Evolutionary conservation across 2,113 vertebrate species (phyloP).

Genomic region (Rynchops niger): DNA sequence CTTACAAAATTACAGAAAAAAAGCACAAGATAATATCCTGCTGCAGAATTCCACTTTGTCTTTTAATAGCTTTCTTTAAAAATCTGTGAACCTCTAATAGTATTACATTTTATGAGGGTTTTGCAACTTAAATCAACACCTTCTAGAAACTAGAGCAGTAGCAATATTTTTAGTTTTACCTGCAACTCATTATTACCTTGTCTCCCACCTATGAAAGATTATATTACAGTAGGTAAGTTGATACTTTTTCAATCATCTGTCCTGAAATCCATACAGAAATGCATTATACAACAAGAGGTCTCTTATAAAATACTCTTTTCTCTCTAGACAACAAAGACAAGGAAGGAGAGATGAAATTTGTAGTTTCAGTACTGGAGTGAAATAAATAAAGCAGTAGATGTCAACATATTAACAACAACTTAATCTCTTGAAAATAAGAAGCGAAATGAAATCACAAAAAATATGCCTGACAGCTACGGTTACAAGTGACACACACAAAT

Average conservation of each 20-base stretch:
- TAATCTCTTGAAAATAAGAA: slow-evolving; percentile 54
- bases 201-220: background rate
- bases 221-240: background rate
- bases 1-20: background rate
- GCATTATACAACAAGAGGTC: background rate
- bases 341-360: background rate
- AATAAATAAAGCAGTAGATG: slow-evolving; percentile 41
- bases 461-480: slow-evolving; percentile 34
- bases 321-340: background rate
- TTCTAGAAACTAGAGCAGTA: background rate
- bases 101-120: background rate
- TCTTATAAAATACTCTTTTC: slow-evolving; percentile 1
- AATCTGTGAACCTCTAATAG: background rate
- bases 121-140: background rate
- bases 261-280: background rate
- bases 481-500: slow-evolving; percentile 18
- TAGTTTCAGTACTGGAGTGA: background rate
- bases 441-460: slow-evolving; percentile 65
- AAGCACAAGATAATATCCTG: background rate
- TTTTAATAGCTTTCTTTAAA: background rate
- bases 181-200: background rate
- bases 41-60: background rate
- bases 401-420: slow-evolving; percentile 64
- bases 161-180: background rate
- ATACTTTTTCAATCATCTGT: background rate